phyloP scores from a whole-genome alignment of 2,113 vertebrate species.

The Nibea albiflora region DNA sequence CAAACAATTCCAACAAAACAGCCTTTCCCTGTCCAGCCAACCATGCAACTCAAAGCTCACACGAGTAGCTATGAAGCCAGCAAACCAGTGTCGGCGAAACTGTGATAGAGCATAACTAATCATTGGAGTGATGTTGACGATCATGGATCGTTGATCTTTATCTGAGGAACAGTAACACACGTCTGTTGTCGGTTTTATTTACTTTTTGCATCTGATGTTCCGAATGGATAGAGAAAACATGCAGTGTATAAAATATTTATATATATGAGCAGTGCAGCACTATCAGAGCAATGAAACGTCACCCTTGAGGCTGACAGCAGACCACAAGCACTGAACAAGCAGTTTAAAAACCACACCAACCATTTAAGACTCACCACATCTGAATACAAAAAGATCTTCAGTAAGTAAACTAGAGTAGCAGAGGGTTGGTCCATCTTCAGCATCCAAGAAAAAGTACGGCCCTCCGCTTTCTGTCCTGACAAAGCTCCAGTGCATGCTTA shows the following conservation, averaged over 20 bases:
- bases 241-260: background rate
- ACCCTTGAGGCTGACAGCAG: slow-evolving; percentile 5
- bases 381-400: slow-evolving; percentile 11
- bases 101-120: background rate
- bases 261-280: slow-evolving; percentile 18
- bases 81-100: slow-evolving; percentile 14
- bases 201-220: slow-evolving; percentile 40
- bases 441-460: slow-evolving; percentile 11
- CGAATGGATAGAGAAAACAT: background rate
- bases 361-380: slow-evolving; percentile 66
- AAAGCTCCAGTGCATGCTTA: background rate
- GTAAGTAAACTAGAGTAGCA: slow-evolving; percentile 28
- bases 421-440: slow-evolving; percentile 51
- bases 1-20: background rate
- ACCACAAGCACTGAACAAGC: slow-evolving; percentile 42
- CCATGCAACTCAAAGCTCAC: slow-evolving; percentile 41
- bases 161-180: slow-evolving; percentile 32
- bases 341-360: slow-evolving; percentile 33
- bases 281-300: background rate
- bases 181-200: slow-evolving; percentile 16
- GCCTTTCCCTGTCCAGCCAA: slow-evolving; percentile 21
- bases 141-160: background rate
- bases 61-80: background rate
- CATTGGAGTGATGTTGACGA: background rate
- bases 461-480: background rate